A percentile compares a stretch with the other conserved stretches of the same genome.
Evolutionary conservation across 23 tunicate species (phyloP).

Genomic region (Clavelina lepadiformis): DNA sequence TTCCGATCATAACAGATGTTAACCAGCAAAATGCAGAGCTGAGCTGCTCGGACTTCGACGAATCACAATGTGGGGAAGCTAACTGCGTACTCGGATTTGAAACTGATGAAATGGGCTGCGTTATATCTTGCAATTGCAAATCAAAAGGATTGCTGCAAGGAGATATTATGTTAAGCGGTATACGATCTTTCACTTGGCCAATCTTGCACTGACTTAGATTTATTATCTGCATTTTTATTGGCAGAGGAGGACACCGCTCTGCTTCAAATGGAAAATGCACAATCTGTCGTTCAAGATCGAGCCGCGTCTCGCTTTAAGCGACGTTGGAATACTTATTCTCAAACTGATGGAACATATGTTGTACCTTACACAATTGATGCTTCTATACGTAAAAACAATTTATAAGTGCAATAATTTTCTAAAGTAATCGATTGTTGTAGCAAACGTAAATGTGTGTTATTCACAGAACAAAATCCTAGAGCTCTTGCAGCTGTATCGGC

Average conservation of each 20-base stretch:
- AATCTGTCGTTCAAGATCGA: background rate
- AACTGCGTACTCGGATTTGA: background rate
- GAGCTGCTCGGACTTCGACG: too few species aligned
- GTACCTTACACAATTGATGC: background rate
- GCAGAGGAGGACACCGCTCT: background rate
- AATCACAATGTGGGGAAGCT: background rate
- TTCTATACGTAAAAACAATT: background rate
- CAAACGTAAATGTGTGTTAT: too few species aligned
- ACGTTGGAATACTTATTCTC: background rate
- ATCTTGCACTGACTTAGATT: too few species aligned
- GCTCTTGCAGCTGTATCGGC: background rate
- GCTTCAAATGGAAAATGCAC: constrained; percentile 1
- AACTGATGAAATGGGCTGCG: background rate
- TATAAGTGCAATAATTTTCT: background rate
- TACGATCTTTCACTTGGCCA: too few species aligned
- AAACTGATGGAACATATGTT: background rate
- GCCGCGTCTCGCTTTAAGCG: background rate
- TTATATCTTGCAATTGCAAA: background rate
- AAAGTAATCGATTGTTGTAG: too few species aligned
- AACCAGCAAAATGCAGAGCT: too few species aligned
- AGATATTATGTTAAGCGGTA: background rate
- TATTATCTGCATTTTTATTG: too few species aligned
- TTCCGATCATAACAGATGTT: too few species aligned
- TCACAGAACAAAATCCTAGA: background rate
- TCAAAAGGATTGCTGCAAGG: background rate